Evolutionary conservation across 2,113 vertebrate species (phyloP), one percentile per base, ranked within the genome.

Genomic region (Xenopus tropicalis): DNA sequence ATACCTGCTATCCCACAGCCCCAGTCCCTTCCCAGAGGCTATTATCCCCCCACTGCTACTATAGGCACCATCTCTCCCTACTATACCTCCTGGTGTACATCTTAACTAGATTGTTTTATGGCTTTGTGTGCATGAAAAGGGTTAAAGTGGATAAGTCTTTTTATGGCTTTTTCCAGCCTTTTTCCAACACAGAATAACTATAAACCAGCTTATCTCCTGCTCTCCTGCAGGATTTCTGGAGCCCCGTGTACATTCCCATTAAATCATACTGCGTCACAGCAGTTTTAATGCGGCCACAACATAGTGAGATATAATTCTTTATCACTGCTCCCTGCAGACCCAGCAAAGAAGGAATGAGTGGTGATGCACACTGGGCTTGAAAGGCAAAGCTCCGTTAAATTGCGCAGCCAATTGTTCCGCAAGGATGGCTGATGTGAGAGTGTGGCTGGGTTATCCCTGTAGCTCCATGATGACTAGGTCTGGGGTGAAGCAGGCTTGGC

Each of bases 401-500:
- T 21, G 3, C n/a, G 7, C 54, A 57, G 54, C 9, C 54, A 21
- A 11, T 52, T 19, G 48, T 52, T 52, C 48, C 19, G 11, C 48
- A 20, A 20, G 54, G 54, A 20, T 17, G n/a, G 54, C 54, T 57
- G n/a, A 20, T 21, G 54, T 11, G 54, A 19, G 54, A 57, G 10
- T 7, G 8, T 19, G 9, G n/a, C 17, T 20, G 68, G 29, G 42
- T 70, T 37, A 25, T 48, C 46, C 44, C 70, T 71, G 23, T 8
- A 52, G 59, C 23, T 9, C 11, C 12, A 14, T 52, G 14, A 16
- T 52, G 48, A 22, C 43, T 22, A 48, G 1, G 25, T 48, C 21
- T 37, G 25, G 21, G 19, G 42, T 71, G 56, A 62, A 42, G 42
- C 57, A 46, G 20, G 69, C 43, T 48, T 61, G 58, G 25, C 57